Evolutionary conservation across 1,140 invertebrate genomes (phyloP), one percentile per base, ranked within the genome.

Genomic region (Prorops nasuta): DNA sequence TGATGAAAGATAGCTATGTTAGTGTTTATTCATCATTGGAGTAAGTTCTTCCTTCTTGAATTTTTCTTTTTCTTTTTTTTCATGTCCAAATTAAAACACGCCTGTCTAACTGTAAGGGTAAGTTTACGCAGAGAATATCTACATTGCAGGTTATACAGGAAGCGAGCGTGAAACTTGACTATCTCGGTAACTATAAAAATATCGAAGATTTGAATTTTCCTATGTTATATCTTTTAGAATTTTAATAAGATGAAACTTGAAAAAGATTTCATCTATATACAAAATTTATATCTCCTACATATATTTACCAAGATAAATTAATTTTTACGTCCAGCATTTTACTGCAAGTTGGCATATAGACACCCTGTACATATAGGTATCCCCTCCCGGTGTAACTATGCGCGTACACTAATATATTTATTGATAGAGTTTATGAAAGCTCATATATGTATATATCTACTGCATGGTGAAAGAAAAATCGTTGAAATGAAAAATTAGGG

Each of bases 21-120:
- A 38, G 38, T 1, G 3, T 36, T 3, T 63, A 64, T 28, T 36
- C 32, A 15, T 43, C 49, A 2, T 10, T 53, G 9, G 46, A 56
- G 63, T 65, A 20, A 47, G 58, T 54, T 41, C 22, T 24, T 22
- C 10, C 10, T 1, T 2, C 16, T 24, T 14, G 0, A 12, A 12
- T n/a, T 2, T 14, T 35, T 14, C 34, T 35, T 35, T 35, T 35
- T 2, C n/a, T 35, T 35, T 7, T 7, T 7, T 7, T 7, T 7
- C 6, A 28, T 12, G 12, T 12, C 24, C 6, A 28, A 12, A 28
- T 6, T 28, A 28, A 28, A 7, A 6, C 24, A 12, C 24, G 24
- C 12, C 12, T 28, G 24, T 7, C 12, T 6, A 7, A 6, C 6
- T 7, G 6, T 28, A 28, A 28, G 6, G 6, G 12, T 28, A 7